Evolutionary conservation across 2,797 vertebrate genomes (phyloP), one percentile per base, ranked within the genome.

Genomic region (Sebastes nivosus): DNA sequence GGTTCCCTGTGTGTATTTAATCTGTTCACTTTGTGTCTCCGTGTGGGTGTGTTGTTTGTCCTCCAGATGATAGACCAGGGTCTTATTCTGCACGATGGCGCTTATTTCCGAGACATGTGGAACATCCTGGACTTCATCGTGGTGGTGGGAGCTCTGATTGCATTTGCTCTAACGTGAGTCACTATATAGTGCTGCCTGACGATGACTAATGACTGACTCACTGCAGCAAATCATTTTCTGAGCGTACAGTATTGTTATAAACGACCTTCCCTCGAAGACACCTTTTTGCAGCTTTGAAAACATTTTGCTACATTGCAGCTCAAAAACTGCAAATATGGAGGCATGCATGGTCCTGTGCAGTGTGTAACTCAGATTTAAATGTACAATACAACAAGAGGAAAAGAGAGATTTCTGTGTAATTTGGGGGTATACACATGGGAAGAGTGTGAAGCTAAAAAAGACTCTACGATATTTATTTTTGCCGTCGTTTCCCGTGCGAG

Each of bases 81-180:
- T 89, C 96, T 99, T 92, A 98, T 99, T 87, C 96, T 99, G 74
- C 98, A 99, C 59, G 98, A 99, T 0, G 97, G 98, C 75, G 97
- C 98, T 32, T 99, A 99, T 84, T 99, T 99, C 93, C 97, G 99
- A 86, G 99, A 99, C 93, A 96, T 99, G 92, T 99, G 99, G 99
- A 99, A 99, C 94, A 97, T 99, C 89, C 95, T 99, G 93, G 99
- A 99, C 96, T 99, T 99, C 89, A 98, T 99, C 0, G 99, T 99
- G 87, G 99, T 99, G 86, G 98, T 99, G 84, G 99, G 99, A 67
- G 99, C 99, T 0, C 91, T 99, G 90, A 97, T 99, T 89, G 99
- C 98, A 83, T 99, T 99, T 20, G 98, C 98, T 81, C 94, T 99
- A 90, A 97, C 98, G 99, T 99, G 95, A 99, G 99, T 98, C 93